Percentiles rank a stretch among this genome's conserved stretches.
Conservation (phyloP, 1,140 invertebrate genomes). For the Chrysomallon squamiferum region DNA sequence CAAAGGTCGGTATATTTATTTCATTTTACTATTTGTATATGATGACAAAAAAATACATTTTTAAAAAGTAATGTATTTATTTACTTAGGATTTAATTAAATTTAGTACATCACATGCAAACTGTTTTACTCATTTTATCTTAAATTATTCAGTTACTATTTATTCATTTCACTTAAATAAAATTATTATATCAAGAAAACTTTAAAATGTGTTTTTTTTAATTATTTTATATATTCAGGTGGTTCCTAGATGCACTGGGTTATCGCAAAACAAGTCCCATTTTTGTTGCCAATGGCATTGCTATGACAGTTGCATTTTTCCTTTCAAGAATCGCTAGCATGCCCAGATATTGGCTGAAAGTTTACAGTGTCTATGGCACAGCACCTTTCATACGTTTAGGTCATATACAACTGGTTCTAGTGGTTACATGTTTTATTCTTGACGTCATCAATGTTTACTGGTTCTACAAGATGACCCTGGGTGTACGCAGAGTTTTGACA, state of each 20-base stretch:
- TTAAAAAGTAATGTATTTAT: no score
- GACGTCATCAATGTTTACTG: conserved; percentile 58
- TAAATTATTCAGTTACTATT: no score
- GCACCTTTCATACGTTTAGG: conserved; percentile 44
- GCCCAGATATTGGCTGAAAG: conserved; percentile 54
- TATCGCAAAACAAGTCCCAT: conserved; percentile 44
- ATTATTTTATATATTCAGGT: conserved; percentile 36
- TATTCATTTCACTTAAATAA: no score
- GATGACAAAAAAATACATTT: no score
- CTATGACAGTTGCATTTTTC: conserved; percentile 58
- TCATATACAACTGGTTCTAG: conserved; percentile 48
- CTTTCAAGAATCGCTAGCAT: conserved; percentile 50
- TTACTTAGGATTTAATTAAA: no score
- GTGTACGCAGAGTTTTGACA: conserved; percentile 38
- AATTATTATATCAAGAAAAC: no score
- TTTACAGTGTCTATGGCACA: conserved; percentile 51
- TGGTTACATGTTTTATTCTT: conserved; percentile 51
- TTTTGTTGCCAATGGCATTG: conserved; percentile 52
- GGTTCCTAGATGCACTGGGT: conserved; percentile 51
- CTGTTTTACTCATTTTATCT: no score
- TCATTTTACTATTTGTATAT: no score
- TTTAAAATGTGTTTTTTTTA: no score
- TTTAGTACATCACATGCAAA: no score
- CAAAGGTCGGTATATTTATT: conserved; percentile 37
- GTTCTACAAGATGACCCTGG: conserved; percentile 56